A percentile compares a stretch with the other conserved stretches of the same genome.
phyloP scores from a whole-genome alignment of 2,113 vertebrate species.

The Rhadina sibilatrix region DNA sequence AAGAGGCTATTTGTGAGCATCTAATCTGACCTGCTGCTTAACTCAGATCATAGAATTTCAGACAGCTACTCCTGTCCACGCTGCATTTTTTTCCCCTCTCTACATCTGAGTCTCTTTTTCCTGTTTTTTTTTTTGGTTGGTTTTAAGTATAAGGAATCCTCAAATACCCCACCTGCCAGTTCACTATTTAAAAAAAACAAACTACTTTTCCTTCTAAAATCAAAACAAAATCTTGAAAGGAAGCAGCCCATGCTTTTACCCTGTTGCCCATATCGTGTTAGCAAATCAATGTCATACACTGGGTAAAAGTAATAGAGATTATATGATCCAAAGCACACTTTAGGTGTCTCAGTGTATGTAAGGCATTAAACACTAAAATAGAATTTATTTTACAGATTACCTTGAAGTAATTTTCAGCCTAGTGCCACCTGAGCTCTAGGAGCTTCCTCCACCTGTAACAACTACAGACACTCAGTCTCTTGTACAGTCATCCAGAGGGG shows the following conservation, averaged over 20 bases:
- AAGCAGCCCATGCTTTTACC: background rate
- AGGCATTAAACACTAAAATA: conserved; percentile 38
- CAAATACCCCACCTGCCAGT: background rate
- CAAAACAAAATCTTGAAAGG: background rate
- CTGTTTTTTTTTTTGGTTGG: background rate
- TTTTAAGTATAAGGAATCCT: background rate
- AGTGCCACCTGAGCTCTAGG: conserved; percentile 41
- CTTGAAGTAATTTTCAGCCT: conserved; percentile 25
- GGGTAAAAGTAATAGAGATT: conserved; percentile 34
- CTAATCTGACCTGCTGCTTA: background rate
- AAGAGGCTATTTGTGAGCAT: background rate
- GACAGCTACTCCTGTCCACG: background rate
- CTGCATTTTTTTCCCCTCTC: background rate
- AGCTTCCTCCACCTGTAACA: background rate
- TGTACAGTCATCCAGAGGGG: background rate
- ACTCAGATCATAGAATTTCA: background rate
- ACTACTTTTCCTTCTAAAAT: background rate
- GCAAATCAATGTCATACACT: conserved; percentile 6
- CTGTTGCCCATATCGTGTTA: background rate
- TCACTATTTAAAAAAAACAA: background rate
- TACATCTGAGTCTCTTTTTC: background rate
- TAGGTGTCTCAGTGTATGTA: background rate
- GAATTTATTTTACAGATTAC: conserved; percentile 46
- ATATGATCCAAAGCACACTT: conserved; percentile 27
- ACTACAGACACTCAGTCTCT: background rate